Evolutionary conservation across 1,140 invertebrate genomes (phyloP).

Genomic region (Archegozetes longisetosus): DNA sequence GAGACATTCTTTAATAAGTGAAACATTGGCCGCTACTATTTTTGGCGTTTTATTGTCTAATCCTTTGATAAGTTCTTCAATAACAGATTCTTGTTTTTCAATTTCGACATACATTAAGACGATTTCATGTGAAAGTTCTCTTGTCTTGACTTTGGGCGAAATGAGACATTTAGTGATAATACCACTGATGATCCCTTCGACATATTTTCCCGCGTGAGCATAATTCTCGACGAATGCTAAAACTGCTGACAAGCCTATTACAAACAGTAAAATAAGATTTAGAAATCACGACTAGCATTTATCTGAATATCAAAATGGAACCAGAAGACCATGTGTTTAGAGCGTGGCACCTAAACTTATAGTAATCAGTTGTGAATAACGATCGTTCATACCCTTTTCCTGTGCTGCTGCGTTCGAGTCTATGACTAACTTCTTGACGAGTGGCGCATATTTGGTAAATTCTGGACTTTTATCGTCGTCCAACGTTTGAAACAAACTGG

Average conservation of each 20-base stretch:
- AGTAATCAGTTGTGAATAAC: too few species aligned
- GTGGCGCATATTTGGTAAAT: slow-evolving; percentile 71
- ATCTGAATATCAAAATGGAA: not conserved
- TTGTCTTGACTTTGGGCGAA: slow-evolving; percentile 74
- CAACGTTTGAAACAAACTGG: slow-evolving; percentile 55
- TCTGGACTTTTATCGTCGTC: slow-evolving; percentile 85
- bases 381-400: slow-evolving; percentile 77
- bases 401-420: slow-evolving; percentile 90
- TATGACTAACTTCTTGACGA: slow-evolving; percentile 88
- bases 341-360: too few species aligned
- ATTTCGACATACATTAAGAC: slow-evolving; percentile 87
- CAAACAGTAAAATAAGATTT: not conserved
- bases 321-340: not conserved
- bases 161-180: slow-evolving; percentile 82
- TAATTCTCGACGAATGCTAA: slow-evolving; percentile 80
- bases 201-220: slow-evolving; percentile 56
- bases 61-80: slow-evolving; percentile 82
- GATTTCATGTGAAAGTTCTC: slow-evolving; percentile 73
- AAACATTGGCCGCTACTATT: slow-evolving; percentile 69
- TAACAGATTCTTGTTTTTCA: slow-evolving; percentile 76
- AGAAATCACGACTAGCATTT: not conserved
- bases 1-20: slow-evolving; percentile 52
- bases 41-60: slow-evolving; percentile 88
- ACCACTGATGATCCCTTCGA: slow-evolving; percentile 69
- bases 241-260: slow-evolving; percentile 56